phyloP scores from a whole-genome alignment of 2,888 invertebrate species.

The Frankliniella fusca region DNA sequence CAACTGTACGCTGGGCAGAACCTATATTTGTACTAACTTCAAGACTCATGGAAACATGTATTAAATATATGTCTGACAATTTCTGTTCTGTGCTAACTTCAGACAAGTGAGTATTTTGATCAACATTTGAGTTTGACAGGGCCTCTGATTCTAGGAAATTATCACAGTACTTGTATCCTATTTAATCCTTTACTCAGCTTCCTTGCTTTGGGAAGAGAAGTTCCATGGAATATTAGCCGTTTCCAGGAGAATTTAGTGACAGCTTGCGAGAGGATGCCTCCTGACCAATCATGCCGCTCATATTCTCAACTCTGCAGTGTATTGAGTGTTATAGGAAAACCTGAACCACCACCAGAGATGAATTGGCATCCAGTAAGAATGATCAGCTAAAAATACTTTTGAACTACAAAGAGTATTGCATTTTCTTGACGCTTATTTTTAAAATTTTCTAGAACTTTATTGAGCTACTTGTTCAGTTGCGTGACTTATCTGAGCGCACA shows the following conservation, averaged over 20 bases:
- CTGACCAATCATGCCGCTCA: constrained; percentile 78
- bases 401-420: neutral
- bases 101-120: constrained; percentile 46
- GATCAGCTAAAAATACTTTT: neutral
- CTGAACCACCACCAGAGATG: constrained; percentile 41
- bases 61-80: constrained; percentile 72
- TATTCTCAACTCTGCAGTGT: constrained; percentile 56
- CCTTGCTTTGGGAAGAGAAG: constrained; percentile 62
- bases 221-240: constrained; percentile 68
- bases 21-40: constrained; percentile 71
- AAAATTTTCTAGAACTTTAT: constrained; percentile 42
- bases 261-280: constrained; percentile 72
- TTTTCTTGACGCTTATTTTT: constrained; percentile 15
- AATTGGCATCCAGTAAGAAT: constrained; percentile 44
- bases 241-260: constrained; percentile 74
- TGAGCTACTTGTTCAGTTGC: constrained; percentile 58
- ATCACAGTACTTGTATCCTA: constrained; percentile 28
- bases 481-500: constrained; percentile 65
- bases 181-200: constrained; percentile 49
- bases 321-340: constrained; percentile 41
- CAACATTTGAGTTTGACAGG: neutral
- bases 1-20: constrained; percentile 79
- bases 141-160: neutral
- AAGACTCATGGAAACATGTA: constrained; percentile 73
- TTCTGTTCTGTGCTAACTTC: constrained; percentile 70